phyloP scores from a whole-genome alignment of 2,797 vertebrate species.

The Argya squamiceps region DNA sequence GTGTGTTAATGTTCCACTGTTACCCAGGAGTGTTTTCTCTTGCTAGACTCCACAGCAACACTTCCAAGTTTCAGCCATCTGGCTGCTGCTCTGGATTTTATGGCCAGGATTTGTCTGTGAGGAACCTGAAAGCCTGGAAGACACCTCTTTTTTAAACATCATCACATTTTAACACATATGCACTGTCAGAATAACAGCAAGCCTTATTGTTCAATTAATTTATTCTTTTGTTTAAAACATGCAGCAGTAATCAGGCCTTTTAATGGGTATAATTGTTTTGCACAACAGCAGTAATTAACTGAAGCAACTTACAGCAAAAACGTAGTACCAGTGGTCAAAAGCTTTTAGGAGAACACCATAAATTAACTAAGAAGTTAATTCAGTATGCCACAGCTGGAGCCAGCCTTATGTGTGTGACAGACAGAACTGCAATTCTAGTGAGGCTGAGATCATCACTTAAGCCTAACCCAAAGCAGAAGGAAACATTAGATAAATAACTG shows the following conservation, averaged over 20 bases:
- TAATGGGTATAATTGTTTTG: background rate
- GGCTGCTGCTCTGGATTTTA: constrained; percentile 27
- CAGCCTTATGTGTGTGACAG: background rate
- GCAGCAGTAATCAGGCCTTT: background rate
- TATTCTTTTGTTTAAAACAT: background rate
- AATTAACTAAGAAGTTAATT: background rate
- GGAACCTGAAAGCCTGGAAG: background rate
- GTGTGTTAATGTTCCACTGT: background rate
- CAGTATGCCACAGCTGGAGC: background rate
- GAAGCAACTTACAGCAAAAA: background rate
- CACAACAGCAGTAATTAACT: background rate
- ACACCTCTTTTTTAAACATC: background rate
- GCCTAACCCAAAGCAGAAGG: background rate
- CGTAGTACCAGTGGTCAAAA: background rate
- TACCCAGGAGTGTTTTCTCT: background rate
- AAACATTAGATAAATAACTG: background rate
- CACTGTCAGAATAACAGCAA: background rate
- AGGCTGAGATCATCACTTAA: background rate
- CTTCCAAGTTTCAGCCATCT: background rate
- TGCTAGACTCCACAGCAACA: constrained; percentile 2
- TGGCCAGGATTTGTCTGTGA: background rate
- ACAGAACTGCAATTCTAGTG: background rate
- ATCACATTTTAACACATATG: background rate
- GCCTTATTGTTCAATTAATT: background rate
- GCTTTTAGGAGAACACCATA: background rate